Percentiles rank a stretch among this genome's conserved stretches.
Evolutionary conservation across 64 coral and sea anemone genomes (phyloP).

Genomic region (Dendrophyllia cribrosa): DNA sequence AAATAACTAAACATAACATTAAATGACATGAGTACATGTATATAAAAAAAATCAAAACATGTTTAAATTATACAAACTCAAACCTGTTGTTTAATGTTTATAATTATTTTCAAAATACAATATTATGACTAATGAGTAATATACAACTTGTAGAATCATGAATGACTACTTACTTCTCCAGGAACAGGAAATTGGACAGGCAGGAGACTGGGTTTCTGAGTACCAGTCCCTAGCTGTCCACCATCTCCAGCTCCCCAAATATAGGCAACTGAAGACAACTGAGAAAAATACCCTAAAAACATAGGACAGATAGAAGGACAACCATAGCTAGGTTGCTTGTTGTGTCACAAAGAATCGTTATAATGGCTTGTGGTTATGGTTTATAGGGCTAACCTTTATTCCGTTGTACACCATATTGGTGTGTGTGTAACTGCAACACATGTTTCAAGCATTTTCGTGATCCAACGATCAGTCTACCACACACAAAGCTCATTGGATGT

Average conservation of each 20-base stretch:
- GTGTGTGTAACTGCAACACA: neutral
- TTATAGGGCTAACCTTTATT: neutral
- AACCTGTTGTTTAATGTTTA: too few relatives aligned
- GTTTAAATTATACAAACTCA: too few relatives aligned
- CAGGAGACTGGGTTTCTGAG: neutral
- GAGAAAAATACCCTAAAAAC: neutral
- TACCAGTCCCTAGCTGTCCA: conserved; percentile 54
- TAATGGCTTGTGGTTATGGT: neutral
- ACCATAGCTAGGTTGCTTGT: neutral
- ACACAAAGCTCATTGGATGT: conserved; percentile 9
- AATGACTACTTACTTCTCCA: conserved; percentile 18
- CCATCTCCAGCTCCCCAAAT: conserved; percentile 89
- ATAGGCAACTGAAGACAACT: conserved; percentile 63
- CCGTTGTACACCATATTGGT: neutral
- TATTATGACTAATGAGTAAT: too few relatives aligned
- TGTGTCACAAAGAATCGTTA: neutral
- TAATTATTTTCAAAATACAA: too few relatives aligned
- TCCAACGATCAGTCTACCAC: neutral
- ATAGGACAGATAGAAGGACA: neutral
- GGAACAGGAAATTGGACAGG: conserved; percentile 48
- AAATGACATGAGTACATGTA: too few relatives aligned
- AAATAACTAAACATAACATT: too few relatives aligned
- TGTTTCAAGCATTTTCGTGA: neutral
- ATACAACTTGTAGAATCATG: neutral
- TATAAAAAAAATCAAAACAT: too few relatives aligned